These are phyloP conservation scores for Stigmatopora nigra DNA, from an alignment of 2,113 vertebrate species.

Conservation along the genomic window DNA sequence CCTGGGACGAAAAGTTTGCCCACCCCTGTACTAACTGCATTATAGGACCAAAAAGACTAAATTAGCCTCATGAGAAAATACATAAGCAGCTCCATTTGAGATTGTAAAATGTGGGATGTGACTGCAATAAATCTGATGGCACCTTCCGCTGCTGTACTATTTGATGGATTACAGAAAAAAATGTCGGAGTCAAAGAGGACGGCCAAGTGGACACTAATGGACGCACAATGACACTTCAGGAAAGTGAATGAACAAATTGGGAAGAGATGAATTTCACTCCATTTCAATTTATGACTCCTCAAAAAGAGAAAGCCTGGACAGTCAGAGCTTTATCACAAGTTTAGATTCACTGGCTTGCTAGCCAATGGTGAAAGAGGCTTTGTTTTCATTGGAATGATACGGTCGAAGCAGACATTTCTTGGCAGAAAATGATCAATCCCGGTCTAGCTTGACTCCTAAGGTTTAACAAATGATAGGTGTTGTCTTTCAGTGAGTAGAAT, in stretches of 20 bases:
- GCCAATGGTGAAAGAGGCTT: conserved; percentile 42
- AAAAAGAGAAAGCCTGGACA: conserved; percentile 53
- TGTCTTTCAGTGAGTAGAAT: conserved; percentile 51
- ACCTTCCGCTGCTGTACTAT: conserved; percentile 29
- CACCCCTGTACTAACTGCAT: too few species aligned
- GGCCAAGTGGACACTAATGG: conserved; percentile 52
- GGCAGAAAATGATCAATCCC: conserved; percentile 54
- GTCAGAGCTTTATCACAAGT: conserved; percentile 30
- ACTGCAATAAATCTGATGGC: conserved; percentile 12
- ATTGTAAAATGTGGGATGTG: conserved; percentile 2
- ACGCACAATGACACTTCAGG: conserved; percentile 59
- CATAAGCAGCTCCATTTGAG: conserved; percentile 45
- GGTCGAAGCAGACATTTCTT: conserved; percentile 61
- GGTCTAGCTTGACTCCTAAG: conserved; percentile 47
- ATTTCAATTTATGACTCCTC: conserved; percentile 40
- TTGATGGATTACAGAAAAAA: conserved; percentile 48
- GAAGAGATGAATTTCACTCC: conserved; percentile 45
- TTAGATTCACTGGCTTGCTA: conserved; percentile 18
- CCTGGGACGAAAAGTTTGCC: too few species aligned
- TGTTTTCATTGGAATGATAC: conserved; percentile 49
- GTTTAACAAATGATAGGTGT: conserved; percentile 67
- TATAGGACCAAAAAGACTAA: too few species aligned
- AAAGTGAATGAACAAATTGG: conserved; percentile 47
- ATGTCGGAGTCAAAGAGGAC: conserved; percentile 41
- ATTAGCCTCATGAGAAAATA: conserved; percentile 52